Percentiles rank a stretch among this genome's conserved stretches.
Evolutionary conservation across 2,113 vertebrate species (phyloP).

Genomic region (Platichthys flesus): DNA sequence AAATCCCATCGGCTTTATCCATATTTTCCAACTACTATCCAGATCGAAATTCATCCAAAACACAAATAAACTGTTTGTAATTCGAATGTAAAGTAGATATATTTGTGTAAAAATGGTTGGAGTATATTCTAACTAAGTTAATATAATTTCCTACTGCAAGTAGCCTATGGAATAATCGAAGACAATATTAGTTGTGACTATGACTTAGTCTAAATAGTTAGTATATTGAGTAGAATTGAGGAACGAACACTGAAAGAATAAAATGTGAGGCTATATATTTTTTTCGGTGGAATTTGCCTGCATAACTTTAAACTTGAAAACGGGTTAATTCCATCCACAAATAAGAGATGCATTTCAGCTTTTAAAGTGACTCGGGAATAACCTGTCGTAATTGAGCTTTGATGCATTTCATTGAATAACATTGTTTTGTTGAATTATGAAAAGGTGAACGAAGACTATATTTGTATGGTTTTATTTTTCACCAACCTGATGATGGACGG

Average conservation of each 20-base stretch:
- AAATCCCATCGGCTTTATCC: neutral
- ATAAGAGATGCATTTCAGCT: neutral
- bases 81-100: neutral
- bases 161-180: neutral
- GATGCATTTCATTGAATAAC: neutral
- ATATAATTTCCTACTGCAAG: too few relatives aligned
- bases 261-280: neutral
- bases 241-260: neutral
- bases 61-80: neutral
- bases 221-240: constrained; percentile 2
- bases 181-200: neutral
- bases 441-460: neutral
- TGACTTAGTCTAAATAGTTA: constrained; percentile 10
- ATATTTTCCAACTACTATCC: constrained; percentile 7
- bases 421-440: neutral
- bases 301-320: neutral
- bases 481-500: constrained; percentile 95
- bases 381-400: neutral
- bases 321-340: neutral
- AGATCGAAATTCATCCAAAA: neutral
- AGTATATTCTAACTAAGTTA: neutral
- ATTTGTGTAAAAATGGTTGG: neutral
- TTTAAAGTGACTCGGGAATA: neutral
- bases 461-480: neutral
- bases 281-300: neutral